Conservation (phyloP, 1,140 invertebrate species). For the Trypoxylus dichotomus region DNA sequence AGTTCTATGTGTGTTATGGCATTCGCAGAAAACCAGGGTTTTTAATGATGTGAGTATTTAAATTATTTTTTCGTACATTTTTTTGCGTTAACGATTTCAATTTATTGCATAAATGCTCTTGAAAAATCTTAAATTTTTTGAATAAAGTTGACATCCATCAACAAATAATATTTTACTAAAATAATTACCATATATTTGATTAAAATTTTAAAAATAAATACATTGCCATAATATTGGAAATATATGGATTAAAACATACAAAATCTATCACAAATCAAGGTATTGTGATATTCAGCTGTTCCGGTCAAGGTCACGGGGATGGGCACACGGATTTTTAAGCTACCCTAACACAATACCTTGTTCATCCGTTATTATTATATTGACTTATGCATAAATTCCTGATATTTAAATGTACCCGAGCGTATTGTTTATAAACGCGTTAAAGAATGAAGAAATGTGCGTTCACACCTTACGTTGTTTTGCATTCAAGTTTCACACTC, state of each 20-base stretch:
- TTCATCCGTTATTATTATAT: neutral
- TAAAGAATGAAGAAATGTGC: neutral
- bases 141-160: neutral
- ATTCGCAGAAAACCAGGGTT: neutral
- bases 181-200: neutral
- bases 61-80: neutral
- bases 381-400: neutral
- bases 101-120: too few species aligned
- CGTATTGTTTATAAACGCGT: neutral
- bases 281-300: slow-evolving; percentile 34
- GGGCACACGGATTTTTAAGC: slow-evolving; percentile 4
- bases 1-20: slow-evolving; percentile 10
- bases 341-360: slow-evolving; percentile 1
- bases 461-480: neutral
- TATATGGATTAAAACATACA: neutral
- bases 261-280: neutral
- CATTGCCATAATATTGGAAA: neutral
- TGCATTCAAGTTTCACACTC: neutral
- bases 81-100: too few species aligned
- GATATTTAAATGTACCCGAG: neutral
- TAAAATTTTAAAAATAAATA: too few species aligned
- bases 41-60: slow-evolving; percentile 20
- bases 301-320: slow-evolving; percentile 35
- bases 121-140: too few species aligned
- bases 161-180: neutral